A percentile compares a stretch with the other conserved stretches of the same genome.
These are phyloP conservation scores for Drosophila pullipes DNA, from an alignment of 2,888 invertebrate species.

Conservation along the genomic window DNA sequence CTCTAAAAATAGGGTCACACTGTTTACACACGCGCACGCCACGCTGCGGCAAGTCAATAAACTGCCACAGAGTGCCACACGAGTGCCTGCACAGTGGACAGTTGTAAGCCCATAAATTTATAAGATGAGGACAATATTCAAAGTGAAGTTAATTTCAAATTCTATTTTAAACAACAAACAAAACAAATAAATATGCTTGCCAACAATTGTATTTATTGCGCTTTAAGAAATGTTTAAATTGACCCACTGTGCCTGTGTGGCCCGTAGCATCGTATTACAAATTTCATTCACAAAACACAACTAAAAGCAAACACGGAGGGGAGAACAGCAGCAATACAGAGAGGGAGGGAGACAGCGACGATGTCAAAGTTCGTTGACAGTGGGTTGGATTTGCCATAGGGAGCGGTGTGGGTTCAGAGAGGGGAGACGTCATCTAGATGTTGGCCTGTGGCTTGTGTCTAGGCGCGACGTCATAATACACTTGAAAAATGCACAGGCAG, in stretches of 20 bases:
- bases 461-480: conserved; percentile 77
- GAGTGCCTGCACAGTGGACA: conserved; percentile 45
- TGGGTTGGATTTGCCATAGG: conserved; percentile 34
- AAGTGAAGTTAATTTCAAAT: neutral
- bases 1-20: conserved; percentile 78
- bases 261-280: conserved; percentile 80
- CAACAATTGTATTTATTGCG: neutral
- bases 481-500: conserved; percentile 76
- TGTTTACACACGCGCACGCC: conserved; percentile 60
- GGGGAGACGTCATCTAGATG: conserved; percentile 6
- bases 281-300: conserved; percentile 82
- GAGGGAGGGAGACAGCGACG: conserved; percentile 22
- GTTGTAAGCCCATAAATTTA: neutral
- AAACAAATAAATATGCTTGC: neutral
- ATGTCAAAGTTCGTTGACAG: conserved; percentile 80
- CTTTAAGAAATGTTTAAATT: conserved; percentile 8
- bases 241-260: conserved; percentile 39
- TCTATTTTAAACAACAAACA: neutral
- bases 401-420: neutral
- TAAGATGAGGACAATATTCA: neutral
- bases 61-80: conserved; percentile 58
- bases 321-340: conserved; percentile 3
- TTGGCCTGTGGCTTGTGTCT: conserved; percentile 58
- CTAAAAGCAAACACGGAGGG: conserved; percentile 45
- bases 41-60: conserved; percentile 72